Evolutionary conservation across 2,797 vertebrate genomes (phyloP).

Genomic region (Lagodon rhomboides): DNA sequence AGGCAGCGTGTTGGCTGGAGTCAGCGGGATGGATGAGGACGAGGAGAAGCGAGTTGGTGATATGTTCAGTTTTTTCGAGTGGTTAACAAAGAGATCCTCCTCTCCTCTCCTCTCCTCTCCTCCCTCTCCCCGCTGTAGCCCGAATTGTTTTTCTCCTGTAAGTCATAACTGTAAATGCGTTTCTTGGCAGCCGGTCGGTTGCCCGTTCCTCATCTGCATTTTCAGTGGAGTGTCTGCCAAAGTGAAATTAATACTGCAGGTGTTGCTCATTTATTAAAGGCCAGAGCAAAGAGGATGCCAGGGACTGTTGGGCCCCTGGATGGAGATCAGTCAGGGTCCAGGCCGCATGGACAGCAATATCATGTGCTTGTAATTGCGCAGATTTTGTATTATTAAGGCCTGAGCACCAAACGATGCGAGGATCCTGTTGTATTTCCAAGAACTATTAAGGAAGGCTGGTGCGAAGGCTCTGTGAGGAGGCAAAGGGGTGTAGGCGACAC

Average conservation of each 20-base stretch:
- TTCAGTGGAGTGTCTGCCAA: slow-evolving; percentile 31
- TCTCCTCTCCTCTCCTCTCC: neutral
- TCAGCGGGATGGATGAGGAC: neutral
- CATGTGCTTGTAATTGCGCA: too few species aligned
- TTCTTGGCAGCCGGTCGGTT: slow-evolving; percentile 47
- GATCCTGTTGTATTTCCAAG: too few species aligned
- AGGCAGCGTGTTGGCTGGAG: slow-evolving; percentile 25
- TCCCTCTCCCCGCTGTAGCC: too few species aligned
- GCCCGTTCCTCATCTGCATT: slow-evolving; percentile 22
- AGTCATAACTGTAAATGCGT: slow-evolving; percentile 56
- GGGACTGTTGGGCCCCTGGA: too few species aligned
- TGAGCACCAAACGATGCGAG: too few species aligned
- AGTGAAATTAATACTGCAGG: slow-evolving; percentile 32
- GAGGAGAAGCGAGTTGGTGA: neutral
- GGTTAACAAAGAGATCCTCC: slow-evolving; percentile 1
- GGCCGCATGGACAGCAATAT: too few species aligned
- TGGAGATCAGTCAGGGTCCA: too few species aligned
- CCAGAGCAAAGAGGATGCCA: too few species aligned
- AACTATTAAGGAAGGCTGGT: too few species aligned
- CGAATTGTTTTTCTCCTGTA: slow-evolving; percentile 41
- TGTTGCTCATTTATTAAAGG: slow-evolving; percentile 35
- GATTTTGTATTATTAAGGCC: too few species aligned
- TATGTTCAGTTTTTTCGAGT: neutral
- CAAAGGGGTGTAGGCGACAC: too few species aligned
- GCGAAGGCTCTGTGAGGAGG: too few species aligned